phyloP scores from a whole-genome alignment of 2,888 invertebrate species.

The Orthosia cruda region DNA sequence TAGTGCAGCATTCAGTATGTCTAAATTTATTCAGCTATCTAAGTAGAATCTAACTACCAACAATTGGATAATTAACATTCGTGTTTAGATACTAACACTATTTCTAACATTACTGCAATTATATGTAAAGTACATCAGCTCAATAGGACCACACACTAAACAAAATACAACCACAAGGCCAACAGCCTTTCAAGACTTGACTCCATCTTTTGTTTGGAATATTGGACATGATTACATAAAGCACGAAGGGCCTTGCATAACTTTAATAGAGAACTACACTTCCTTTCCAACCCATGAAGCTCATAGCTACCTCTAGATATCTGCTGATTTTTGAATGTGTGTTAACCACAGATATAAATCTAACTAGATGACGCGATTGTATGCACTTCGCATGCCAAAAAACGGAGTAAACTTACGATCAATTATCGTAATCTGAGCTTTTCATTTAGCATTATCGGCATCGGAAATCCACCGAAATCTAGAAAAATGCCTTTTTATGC shows the following conservation, averaged over 20 bases:
- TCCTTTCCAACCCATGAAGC: not conserved
- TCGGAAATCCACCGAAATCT: too few species aligned
- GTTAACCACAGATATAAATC: too few species aligned
- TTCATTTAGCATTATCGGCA: too few species aligned
- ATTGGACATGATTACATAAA: not conserved
- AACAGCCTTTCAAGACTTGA: slow-evolving; percentile 3
- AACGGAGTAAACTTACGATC: too few species aligned
- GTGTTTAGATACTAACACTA: not conserved
- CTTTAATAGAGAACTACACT: not conserved
- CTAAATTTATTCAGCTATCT: not conserved
- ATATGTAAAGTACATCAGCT: slow-evolving; percentile 3
- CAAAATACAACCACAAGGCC: slow-evolving; percentile 14
- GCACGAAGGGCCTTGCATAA: not conserved
- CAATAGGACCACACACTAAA: not conserved
- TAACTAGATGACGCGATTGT: too few species aligned
- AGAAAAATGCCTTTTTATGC: too few species aligned
- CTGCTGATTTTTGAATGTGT: too few species aligned
- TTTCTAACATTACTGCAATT: not conserved
- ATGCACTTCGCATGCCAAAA: too few species aligned
- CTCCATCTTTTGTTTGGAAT: slow-evolving; percentile 8
- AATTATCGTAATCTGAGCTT: too few species aligned
- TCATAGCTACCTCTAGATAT: not conserved
- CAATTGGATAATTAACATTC: not conserved
- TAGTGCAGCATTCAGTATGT: not conserved
- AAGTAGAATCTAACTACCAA: too few species aligned